Evolutionary conservation across 2,888 invertebrate species (phyloP), one percentile per base, ranked within the genome.

Genomic region (Metopia argyrocephala): DNA sequence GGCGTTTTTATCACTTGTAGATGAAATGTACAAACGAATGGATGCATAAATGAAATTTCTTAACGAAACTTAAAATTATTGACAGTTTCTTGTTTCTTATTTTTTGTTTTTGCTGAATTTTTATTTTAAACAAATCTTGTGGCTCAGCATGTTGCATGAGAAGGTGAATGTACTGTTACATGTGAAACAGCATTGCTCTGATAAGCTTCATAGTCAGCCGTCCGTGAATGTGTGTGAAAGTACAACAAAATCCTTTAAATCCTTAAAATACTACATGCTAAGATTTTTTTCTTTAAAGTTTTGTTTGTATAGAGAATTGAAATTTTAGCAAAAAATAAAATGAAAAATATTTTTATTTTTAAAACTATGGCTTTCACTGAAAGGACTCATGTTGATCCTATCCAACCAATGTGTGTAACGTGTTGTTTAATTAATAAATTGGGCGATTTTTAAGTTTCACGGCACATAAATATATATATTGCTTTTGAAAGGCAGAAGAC

Each of bases 101-200:
- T 48, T 57, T 61, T 66, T 48, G 6, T 48, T 6, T 54, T 9
- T 68, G 7, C 5, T 25, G 2, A 18, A 38, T 5, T 31, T n/a
- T 57, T 15, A 18, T 23, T 57, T 59, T 3, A n/a, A 3, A 9
- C 12, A 31, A 59, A 54, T 62, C 54, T 25, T 15, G n/a, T 15
- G 46, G 27, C n/a, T 66, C 54, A 56, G 56, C 56, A 7, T 38
- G 54, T 78, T 50, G 25, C 21, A 15, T 21, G 59, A 38, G 25
- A 6, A 76, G 76, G 69, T 76, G 76, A 76, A 76, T 76, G 76
- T 56, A 54, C 76, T 69, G 31, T 50, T 71, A 71, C 31, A 38
- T 45, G 50, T 66, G 78, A 73, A 66, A n/a, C 54, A 3, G 38
- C 62, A 1, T 21, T 52, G 18, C 12, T 27, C 12, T 27, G 18